Evolutionary conservation across 2,113 vertebrate species (phyloP), one percentile per base, ranked within the genome.

Genomic region (Poecilia latipinna): DNA sequence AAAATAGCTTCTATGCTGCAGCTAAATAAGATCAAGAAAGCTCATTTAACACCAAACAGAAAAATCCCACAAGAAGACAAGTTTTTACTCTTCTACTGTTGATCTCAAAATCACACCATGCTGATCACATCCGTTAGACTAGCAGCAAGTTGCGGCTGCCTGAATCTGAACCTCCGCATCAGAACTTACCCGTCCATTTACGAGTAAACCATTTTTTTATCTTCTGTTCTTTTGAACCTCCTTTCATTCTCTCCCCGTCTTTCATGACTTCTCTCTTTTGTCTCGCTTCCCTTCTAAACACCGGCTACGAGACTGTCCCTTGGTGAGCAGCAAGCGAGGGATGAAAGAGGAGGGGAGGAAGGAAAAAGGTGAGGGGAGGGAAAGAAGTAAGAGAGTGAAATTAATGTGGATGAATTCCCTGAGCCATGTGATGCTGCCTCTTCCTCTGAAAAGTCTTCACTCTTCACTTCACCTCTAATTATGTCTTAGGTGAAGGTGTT

Each of bases 261-360:
- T 77, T 90, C 83, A 82, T 77, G 62, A 79, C 54, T 65, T 80
- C 80, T 68, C 15, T 61, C 63, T 86, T 61, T 74, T 64, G 65
- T 66, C 75, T 84, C 17, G 4, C 67, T 76, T 60, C 35, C 69
- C 54, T 68, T 72, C 69, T 79, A 61, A 57, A 57, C 24, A 65
- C 80, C 72, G 75, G 70, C 83, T 86, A 86, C 64, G 70, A 89
- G 78, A 90, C 78, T 84, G 83, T 92, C 88, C 87, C 89, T 78
- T 61, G 71, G 86, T 83, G 86, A 87, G 78, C 79, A 79, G 65
- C 75, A 83, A 68, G 77, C 66, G 24, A 75, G 75, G 68, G 75
- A 81, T 75, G 82, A 82, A 57, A 71, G 72, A 70, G 85, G 68
- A 87, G 72, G 77, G 82, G 82, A 75, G 70, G 66, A 72, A 69